Conservation (phyloP, 2,888 invertebrate genomes). For the Seladonia tumulorum region DNA sequence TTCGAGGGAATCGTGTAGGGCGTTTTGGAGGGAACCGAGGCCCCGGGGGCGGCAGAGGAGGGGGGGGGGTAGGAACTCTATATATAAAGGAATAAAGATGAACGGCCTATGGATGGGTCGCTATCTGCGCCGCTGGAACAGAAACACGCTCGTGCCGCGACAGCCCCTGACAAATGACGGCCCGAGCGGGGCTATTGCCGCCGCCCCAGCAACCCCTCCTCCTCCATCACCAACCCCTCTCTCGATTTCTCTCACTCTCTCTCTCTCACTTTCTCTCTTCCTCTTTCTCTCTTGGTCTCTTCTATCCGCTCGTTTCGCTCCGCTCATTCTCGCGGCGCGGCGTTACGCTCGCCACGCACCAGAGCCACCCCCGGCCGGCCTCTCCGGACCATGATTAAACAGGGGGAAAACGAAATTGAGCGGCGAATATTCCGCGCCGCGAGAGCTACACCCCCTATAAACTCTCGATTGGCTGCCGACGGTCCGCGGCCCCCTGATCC, state of each 20-base stretch:
- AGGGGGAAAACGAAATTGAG: constrained; percentile 79
- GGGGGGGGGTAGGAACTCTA: constrained; percentile 66
- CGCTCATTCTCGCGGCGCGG: constrained; percentile 14
- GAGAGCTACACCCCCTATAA: constrained; percentile 58
- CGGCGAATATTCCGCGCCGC: constrained; percentile 72
- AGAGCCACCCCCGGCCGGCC: constrained; percentile 62
- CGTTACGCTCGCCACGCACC: constrained; percentile 37
- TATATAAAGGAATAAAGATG: constrained; percentile 83
- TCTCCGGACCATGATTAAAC: constrained; percentile 81
- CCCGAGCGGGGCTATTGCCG: constrained; percentile 80
- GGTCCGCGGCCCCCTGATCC: constrained; percentile 16
- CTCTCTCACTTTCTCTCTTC: constrained; percentile 32
- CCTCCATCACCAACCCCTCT: constrained; percentile 50
- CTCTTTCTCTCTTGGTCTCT: constrained; percentile 27
- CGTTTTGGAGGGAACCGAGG: constrained; percentile 70
- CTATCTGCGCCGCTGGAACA: constrained; percentile 84
- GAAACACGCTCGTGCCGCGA: constrained; percentile 84
- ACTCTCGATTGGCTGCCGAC: constrained; percentile 67
- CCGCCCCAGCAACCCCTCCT: constrained; percentile 73
- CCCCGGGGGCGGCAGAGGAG: constrained; percentile 16
- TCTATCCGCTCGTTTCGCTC: background rate
- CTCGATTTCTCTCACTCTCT: constrained; percentile 29
- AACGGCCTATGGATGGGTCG: constrained; percentile 84
- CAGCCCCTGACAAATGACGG: constrained; percentile 84
- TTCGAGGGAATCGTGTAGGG: constrained; percentile 83